Evolutionary conservation across 2,888 invertebrate species (phyloP), one percentile per base, ranked within the genome.

Genomic region (Caenorhabditis drosophilae): DNA sequence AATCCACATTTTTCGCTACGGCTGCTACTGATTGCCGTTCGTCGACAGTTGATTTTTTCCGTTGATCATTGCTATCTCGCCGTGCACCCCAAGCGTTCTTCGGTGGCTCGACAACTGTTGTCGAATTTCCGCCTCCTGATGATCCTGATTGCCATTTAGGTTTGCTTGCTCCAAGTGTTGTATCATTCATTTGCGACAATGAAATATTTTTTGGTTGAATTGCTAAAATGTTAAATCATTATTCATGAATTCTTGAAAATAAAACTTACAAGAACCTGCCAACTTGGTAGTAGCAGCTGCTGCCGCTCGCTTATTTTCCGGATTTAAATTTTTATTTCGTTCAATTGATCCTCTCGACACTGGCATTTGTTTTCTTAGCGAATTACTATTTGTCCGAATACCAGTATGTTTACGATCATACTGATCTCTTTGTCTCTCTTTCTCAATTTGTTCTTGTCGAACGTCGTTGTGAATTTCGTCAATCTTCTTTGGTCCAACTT

Each of bases 401-500:
- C 53, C 57, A 31, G 47, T 51, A 16, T 50, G 57, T 20, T 57
- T 46, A 2, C 56, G 59, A 11, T 67, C 55, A 27, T 58, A 67
- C 41, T 62, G 47, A 48, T 75, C 71, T 35, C 75, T 50, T 22
- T 58, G 60, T 31, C 60, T 59, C 22, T 61, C 57, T n/a, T 64
- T 67, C 6, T 72, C 70, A 11, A 69, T 57, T 41, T 72, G 64
- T 40, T 77, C 77, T 26, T 66, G 58, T 20, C 60, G 42, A 48
- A 68, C 62, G 9, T 75, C 70, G 36, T 75, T 67, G 50, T 74
- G 73, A 48, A 77, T 73, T 42, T 75, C 74, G 15, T 62, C 63
- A 20, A 74, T 60, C 53, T 73, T 77, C 62, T 77, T 77, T 16
- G 75, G 77, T 49, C 75, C 75, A 0, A 64, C 41, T 22, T 76